Evolutionary conservation across 2,113 vertebrate species (phyloP), one percentile per base, ranked within the genome.

Genomic region (Hippocampus guttulatus): DNA sequence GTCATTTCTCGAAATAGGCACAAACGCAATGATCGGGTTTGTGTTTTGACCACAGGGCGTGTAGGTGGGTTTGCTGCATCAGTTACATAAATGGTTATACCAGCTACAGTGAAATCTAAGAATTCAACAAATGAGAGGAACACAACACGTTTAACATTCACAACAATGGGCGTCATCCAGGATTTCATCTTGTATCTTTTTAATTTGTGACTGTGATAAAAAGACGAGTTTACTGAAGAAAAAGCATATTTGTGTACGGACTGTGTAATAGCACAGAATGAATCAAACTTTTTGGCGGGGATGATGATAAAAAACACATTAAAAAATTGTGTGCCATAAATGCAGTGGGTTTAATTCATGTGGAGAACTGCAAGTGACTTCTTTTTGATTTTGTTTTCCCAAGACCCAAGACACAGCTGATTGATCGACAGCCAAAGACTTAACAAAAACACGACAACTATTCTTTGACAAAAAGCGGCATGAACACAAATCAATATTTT

Each of bases 11-110:
- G 8, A 27, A 65, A 45, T 65, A 65, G 23, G 12, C 38, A 65
- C 41, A 65, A 27, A 47, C 10, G 23, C 8, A 49, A 47, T 25
- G 23, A 3, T 25, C 47, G 23, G 1, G 10, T 40, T 45, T 23
- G 11, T 64, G 63, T 64, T 64, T 45, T n/a, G 40, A 47, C 64
- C 64, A 27, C 43, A 64, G 40, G 40, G 40, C 40, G 10, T 64
- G 63, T 14, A 64, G 21, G 64, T 9, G 23, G 11, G 14, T 16
- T 23, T 6, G 63, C 21, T 43, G 63, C 63, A 45, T 64, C 14
- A 14, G 63, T 45, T 65, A 25, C 41, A 45, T 16, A 15, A 65
- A 25, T 47, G 3, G 23, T 45, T 23, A 65, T 45, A 65, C n/a
- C 15, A 1, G 21, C 43, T 15, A 47, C 64, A 47, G 23, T 47